Conservation (phyloP, 2,888 invertebrate genomes). For the Euspilapteryx auroguttella region DNA sequence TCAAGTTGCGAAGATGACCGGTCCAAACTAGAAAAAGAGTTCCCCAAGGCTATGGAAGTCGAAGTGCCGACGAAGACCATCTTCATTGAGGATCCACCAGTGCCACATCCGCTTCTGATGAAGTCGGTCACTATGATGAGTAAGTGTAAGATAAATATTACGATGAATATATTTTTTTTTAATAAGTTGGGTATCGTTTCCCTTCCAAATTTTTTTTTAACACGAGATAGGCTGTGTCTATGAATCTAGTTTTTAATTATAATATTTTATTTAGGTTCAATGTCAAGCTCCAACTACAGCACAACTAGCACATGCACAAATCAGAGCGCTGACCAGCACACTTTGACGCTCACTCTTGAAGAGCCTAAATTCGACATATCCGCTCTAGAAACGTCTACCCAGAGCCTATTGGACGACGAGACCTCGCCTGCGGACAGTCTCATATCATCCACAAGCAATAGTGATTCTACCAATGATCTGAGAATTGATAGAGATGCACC, state of each 20-base stretch:
- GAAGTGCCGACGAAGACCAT: conserved; percentile 41
- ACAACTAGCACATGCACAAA: conserved; percentile 54
- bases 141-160: conserved; percentile 18
- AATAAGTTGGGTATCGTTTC: too few species aligned
- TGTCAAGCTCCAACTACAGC: conserved; percentile 56
- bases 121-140: conserved; percentile 54
- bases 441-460: conserved; percentile 66
- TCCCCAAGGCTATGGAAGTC: conserved; percentile 14
- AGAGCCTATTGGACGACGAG: conserved; percentile 76
- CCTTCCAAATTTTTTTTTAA: too few species aligned
- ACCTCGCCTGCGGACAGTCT: conserved; percentile 82
- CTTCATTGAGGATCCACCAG: conserved; percentile 37
- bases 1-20: conserved; percentile 55
- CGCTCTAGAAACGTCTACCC: conserved; percentile 67
- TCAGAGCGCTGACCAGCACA: conserved; percentile 46
- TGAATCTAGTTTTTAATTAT: neutral
- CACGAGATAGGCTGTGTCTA: too few species aligned
- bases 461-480: conserved; percentile 60
- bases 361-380: conserved; percentile 76
- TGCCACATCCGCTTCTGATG: conserved; percentile 49
- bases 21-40: conserved; percentile 32
- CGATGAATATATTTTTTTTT: too few species aligned
- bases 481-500: conserved; percentile 44
- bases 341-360: conserved; percentile 66
- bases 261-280: conserved; percentile 29